These are phyloP conservation scores for Plebejus melissa DNA, from an alignment of 2,888 invertebrate species.

Conservation along the genomic window DNA sequence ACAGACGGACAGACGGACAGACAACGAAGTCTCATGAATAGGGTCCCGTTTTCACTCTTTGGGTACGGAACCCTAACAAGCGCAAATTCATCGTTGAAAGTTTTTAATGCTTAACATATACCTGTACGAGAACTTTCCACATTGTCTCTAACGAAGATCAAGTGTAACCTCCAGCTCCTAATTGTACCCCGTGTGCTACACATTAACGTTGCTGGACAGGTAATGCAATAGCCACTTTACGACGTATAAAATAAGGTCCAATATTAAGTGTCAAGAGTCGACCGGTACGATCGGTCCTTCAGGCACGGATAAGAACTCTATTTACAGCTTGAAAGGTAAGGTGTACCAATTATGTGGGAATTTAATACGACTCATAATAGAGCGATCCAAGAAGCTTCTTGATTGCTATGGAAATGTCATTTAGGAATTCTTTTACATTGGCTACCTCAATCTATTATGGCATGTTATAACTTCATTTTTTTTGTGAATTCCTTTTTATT, in stretches of 20 bases:
- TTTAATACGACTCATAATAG: conserved; percentile 31
- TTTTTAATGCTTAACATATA: conserved; percentile 27
- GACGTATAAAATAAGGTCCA: conserved; percentile 28
- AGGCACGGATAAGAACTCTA: conserved; percentile 33
- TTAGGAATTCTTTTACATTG: background rate
- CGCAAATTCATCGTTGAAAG: conserved; percentile 25
- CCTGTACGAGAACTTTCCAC: conserved; percentile 30
- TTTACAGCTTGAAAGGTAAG: conserved; percentile 32
- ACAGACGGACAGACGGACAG: too few species aligned
- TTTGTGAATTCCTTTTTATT: too few species aligned
- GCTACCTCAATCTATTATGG: background rate
- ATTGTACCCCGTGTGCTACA: conserved; percentile 36
- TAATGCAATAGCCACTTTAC: background rate
- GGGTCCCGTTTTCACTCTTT: too few species aligned
- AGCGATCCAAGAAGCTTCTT: conserved; percentile 9
- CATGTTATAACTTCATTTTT: too few species aligned
- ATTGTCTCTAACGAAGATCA: conserved; percentile 37
- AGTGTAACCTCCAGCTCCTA: conserved; percentile 37
- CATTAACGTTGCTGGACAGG: conserved; percentile 16
- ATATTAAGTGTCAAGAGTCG: conserved; percentile 23
- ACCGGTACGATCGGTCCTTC: conserved; percentile 32
- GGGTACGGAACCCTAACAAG: background rate
- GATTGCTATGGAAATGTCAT: background rate
- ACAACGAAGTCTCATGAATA: too few species aligned
- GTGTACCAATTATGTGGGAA: conserved; percentile 36